Base-by-base conservation (phyloP, 2,113 vertebrate genomes). In the Ranitomeya imitator region DNA sequence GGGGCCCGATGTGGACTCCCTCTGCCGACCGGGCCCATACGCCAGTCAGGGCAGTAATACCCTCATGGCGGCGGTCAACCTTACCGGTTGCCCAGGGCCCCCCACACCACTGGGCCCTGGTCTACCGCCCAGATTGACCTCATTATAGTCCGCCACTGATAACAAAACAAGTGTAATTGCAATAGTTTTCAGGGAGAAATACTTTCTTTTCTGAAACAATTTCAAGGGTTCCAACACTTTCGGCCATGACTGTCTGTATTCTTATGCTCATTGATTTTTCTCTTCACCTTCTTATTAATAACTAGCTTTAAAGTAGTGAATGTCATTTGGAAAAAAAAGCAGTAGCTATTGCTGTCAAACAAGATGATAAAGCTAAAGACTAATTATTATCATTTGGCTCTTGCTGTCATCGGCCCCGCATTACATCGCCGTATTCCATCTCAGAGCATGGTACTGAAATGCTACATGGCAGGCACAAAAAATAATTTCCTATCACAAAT, bases 361-460 rank as follows among this genome's bases (percentile, higher is more conserved):
- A 19, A 19, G 14, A 76, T 76, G 73, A 76, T 76, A 51, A 76
- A 52, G 21, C 45, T 76, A 76, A 76, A 76, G 73, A 76, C 18
- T 76, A 76, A 76, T 76, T 76, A 76, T 76, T 76, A 45, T 76
- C 73, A 76, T 76, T 76, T 51, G 14, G 37, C 73, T 11, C 45
- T 21, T 45, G 73, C 73, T 52, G 73, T 76, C 73, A 76, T 76
- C 9, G 51, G 73, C 45, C 16, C 10, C 10, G 8, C 73, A 21
- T 76, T 74, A 74, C 16, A 16, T 74, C 5, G 7, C 73, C 51
- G 73, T 52, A 45, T 76, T 76, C 73, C 15, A 52, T 76, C 73
- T 76, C 73, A 10, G 45, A 51, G 73, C 73, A 76, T 18, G 73
- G 73, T 11, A 51, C 19, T 21, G 37, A 76, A 74, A 51, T 74